Conservation (phyloP, 2,888 invertebrate species). For the Enoplolaimus lenunculus region DNA sequence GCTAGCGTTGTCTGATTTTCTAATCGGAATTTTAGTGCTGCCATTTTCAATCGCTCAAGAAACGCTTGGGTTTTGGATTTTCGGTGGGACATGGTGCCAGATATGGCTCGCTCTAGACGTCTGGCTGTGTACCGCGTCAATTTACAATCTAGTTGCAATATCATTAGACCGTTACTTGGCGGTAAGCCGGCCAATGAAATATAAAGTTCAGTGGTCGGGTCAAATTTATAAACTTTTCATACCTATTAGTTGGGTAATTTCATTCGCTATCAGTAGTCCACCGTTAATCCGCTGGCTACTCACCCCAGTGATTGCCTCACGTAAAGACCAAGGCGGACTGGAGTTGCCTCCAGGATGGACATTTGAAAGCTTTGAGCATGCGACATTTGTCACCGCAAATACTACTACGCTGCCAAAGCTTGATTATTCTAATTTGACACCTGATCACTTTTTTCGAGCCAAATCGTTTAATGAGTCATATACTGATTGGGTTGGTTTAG, state of each 20-base stretch:
- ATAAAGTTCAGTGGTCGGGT: slow-evolving; percentile 67
- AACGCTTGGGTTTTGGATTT: slow-evolving; percentile 69
- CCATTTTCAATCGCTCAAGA: slow-evolving; percentile 12
- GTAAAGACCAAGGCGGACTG: too few species aligned
- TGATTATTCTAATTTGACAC: background rate
- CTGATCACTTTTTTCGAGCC: background rate
- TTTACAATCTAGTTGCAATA: slow-evolving; percentile 85
- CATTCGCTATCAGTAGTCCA: background rate
- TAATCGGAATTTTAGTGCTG: slow-evolving; percentile 26
- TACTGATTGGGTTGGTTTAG: background rate
- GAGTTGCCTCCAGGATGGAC: too few species aligned
- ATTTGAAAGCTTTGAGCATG: too few species aligned
- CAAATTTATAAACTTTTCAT: background rate
- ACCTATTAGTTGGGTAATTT: background rate
- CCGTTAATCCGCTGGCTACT: background rate
- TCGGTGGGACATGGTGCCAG: slow-evolving; percentile 85
- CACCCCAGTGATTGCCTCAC: background rate
- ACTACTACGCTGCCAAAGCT: background rate
- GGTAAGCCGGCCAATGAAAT: slow-evolving; percentile 84
- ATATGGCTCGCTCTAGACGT: slow-evolving; percentile 94
- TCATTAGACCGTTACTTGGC: slow-evolving; percentile 78
- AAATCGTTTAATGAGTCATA: background rate
- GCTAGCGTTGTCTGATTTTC: slow-evolving; percentile 24
- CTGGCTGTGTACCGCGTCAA: slow-evolving; percentile 96
- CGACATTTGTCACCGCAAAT: too few species aligned